Percentiles rank a stretch among this genome's conserved stretches.
phyloP scores from a whole-genome alignment of 2,888 invertebrate species.

The Ariolimax columbianus region DNA sequence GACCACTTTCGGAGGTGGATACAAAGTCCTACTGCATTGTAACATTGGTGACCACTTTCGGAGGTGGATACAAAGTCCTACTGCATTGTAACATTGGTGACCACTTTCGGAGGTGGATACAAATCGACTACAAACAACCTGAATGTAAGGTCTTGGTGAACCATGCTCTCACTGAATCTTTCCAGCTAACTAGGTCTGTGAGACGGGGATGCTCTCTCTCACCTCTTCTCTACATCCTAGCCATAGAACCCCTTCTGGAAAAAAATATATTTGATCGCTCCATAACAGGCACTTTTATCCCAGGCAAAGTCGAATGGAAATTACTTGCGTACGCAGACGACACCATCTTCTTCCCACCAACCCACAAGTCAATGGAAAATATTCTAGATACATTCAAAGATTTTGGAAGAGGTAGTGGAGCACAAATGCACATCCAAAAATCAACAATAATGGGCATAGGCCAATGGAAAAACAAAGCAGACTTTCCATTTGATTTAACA shows the following conservation, averaged over 20 bases:
- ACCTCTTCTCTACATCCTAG: background rate
- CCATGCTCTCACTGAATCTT: background rate
- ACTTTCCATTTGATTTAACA: background rate
- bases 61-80: background rate
- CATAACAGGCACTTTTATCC: conserved; percentile 2
- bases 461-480: background rate
- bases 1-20: background rate
- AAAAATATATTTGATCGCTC: background rate
- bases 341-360: conserved; percentile 3
- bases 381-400: background rate
- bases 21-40: background rate
- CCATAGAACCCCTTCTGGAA: background rate
- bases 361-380: background rate
- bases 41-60: background rate
- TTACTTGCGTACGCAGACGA: conserved; percentile 8
- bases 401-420: background rate
- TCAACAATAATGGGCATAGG: background rate
- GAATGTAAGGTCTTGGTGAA: background rate
- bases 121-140: background rate
- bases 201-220: background rate
- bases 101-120: background rate
- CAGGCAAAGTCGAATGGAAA: background rate
- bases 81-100: background rate
- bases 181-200: background rate
- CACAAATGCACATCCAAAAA: background rate